Evolutionary conservation across 2,797 vertebrate genomes (phyloP), one percentile per base, ranked within the genome.

Genomic region (Enteromius radiatus): DNA sequence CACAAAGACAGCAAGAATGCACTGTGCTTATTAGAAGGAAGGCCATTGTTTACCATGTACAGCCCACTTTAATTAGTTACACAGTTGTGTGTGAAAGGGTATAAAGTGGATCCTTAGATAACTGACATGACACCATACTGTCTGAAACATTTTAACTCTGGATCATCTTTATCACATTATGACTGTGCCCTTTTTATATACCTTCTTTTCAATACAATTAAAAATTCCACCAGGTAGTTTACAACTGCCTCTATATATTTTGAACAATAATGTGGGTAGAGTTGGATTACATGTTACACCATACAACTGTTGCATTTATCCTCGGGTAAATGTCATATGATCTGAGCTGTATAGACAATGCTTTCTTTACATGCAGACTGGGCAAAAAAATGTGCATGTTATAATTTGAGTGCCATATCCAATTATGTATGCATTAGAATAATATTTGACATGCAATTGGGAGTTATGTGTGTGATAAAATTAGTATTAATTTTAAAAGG

Each of bases 1-100:
- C 43, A 59, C 67, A 61, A 38, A 75, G 68, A 87, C 33, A 69
- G 19, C 45, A 76, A 45, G 84, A 91, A 85, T 88, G 78, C 63
- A 33, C 76, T 64, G 82, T 91, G 90, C 86, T 87, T 88, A 86
- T 83, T 82, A 49, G 31, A 31, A 79, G 65, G 45, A 54, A 76
- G 33, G 79, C 28, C 63, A 43, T 33, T 52, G 10, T 43, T 83
- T 79, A 83, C 79, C 59, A 9, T 84, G 87, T 79, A 70, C 82
- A 87, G 71, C 75, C 63, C 31, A 9, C 28, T 86, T 88, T 91
- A 91, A 91, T 92, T 87, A 92, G 76, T 89, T 86, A 85, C 87
- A 88, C 88, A 88, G 61, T n/a, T n/a, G 69, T 84, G 82, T 89
- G 89, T 78, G 79, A 85, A 70, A 80, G 56, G 59, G 47, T n/a